phyloP scores from a whole-genome alignment of 1,140 invertebrate genomes.

The Trachelipus rathkii region DNA sequence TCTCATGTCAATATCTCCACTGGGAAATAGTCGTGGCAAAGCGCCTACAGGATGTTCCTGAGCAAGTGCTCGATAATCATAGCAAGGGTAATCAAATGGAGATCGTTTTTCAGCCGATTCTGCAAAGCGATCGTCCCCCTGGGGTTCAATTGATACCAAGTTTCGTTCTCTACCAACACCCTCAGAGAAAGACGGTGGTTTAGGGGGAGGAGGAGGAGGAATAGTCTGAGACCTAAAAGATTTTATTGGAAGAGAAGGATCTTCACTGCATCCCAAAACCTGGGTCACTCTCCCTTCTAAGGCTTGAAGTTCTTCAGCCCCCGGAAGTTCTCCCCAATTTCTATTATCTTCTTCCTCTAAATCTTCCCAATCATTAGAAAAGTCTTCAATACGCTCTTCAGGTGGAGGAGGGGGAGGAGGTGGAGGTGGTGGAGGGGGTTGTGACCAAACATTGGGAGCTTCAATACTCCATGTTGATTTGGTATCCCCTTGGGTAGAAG shows the following conservation, averaged over 20 bases:
- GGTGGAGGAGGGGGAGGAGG: conserved; percentile 27
- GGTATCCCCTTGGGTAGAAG: conserved; percentile 27
- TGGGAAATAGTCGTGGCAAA: background rate
- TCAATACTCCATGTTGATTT: background rate
- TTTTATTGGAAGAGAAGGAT: background rate
- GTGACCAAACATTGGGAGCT: background rate
- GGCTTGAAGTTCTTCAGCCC: conserved; percentile 41
- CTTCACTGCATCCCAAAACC: background rate
- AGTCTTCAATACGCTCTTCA: background rate
- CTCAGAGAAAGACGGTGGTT: background rate
- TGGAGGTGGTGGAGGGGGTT: conserved; percentile 23
- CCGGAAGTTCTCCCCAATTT: conserved; percentile 44
- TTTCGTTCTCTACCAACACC: background rate
- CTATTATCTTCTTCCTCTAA: conserved; percentile 39
- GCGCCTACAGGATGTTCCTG: background rate
- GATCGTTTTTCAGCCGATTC: background rate
- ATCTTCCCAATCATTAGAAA: conserved; percentile 29
- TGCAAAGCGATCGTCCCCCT: background rate
- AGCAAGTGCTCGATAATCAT: background rate
- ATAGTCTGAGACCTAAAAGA: background rate
- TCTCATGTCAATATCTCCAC: background rate
- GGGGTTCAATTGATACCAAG: background rate
- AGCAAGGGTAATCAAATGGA: background rate
- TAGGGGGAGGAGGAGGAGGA: background rate
- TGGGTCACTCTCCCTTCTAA: background rate